phyloP scores from a whole-genome alignment of 2,797 vertebrate genomes.

The Manis pentadactyla region DNA sequence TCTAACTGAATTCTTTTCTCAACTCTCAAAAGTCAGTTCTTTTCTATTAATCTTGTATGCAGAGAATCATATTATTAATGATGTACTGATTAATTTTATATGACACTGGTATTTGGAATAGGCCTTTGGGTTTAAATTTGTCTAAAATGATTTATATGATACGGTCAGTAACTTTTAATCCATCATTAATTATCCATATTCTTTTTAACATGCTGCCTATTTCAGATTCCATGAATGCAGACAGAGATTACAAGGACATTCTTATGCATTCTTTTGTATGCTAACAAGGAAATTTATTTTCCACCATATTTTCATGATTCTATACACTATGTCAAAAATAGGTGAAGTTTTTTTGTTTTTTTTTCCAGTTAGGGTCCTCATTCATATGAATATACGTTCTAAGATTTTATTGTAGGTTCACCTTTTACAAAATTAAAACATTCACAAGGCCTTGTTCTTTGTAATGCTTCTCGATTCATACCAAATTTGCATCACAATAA shows the following conservation, averaged over 20 bases:
- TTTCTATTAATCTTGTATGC: slow-evolving; percentile 50
- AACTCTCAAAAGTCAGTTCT: slow-evolving; percentile 34
- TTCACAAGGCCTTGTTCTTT: neutral
- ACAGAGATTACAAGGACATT: neutral
- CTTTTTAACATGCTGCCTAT: slow-evolving; percentile 37
- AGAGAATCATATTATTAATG: slow-evolving; percentile 60
- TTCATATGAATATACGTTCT: slow-evolving; percentile 43
- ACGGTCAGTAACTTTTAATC: slow-evolving; percentile 61
- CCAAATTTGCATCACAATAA: slow-evolving; percentile 8
- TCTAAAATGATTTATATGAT: slow-evolving; percentile 63
- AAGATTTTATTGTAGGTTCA: slow-evolving; percentile 14
- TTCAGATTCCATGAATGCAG: slow-evolving; percentile 43
- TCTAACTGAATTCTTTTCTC: slow-evolving; percentile 14
- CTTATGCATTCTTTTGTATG: slow-evolving; percentile 36
- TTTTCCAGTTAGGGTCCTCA: slow-evolving; percentile 4
- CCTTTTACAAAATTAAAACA: slow-evolving; percentile 32
- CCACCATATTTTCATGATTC: slow-evolving; percentile 38
- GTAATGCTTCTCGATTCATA: slow-evolving; percentile 7
- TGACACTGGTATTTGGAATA: slow-evolving; percentile 59
- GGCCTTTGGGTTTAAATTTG: slow-evolving; percentile 58
- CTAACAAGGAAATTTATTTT: neutral
- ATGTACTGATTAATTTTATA: slow-evolving; percentile 60
- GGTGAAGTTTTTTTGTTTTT: neutral
- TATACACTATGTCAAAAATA: neutral
- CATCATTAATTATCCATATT: slow-evolving; percentile 50